Percentiles rank a stretch among this genome's conserved stretches.
Conservation (phyloP, 2,888 invertebrate genomes). For the Dyspetes luteomarginatus region DNA sequence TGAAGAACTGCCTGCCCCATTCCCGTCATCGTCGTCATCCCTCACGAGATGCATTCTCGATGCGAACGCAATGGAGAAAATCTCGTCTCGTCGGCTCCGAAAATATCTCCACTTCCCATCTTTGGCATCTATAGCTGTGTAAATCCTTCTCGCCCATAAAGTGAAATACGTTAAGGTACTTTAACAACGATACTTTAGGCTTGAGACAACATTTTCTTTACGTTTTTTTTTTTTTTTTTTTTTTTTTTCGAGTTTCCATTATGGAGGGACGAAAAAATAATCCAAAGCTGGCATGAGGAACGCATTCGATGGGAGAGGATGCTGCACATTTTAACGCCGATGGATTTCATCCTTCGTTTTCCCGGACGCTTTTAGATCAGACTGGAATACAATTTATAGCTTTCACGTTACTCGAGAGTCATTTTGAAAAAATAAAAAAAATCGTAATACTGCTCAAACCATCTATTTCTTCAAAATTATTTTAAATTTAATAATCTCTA, state of each 20-base stretch:
- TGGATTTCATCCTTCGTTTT: conserved; percentile 1
- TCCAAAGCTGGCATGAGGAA: conserved; percentile 9
- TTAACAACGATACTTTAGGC: conserved; percentile 22
- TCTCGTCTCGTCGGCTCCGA: conserved; percentile 11
- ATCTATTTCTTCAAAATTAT: not conserved
- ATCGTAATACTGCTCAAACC: not conserved
- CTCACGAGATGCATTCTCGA: conserved; percentile 2
- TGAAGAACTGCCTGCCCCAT: conserved; percentile 5
- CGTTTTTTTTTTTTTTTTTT: conserved; percentile 42
- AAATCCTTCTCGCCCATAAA: not conserved
- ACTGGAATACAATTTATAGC: not conserved
- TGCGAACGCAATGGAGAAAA: conserved; percentile 28
- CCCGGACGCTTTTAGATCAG: conserved; percentile 4
- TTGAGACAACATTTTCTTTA: conserved; percentile 42
- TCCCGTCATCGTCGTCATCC: conserved; percentile 42
- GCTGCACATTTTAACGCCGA: not conserved
- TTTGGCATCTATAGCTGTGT: conserved; percentile 2
- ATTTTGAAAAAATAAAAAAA: not conserved
- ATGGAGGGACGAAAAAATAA: not conserved
- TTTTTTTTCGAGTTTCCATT: conserved; percentile 29
- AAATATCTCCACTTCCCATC: conserved; percentile 48
- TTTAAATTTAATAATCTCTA: no score
- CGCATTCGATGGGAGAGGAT: not conserved
- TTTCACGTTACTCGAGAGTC: not conserved
- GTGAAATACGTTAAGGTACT: conserved; percentile 7